Conservation (phyloP, 2,797 vertebrate species). For the Kryptolebias ocellatus region DNA sequence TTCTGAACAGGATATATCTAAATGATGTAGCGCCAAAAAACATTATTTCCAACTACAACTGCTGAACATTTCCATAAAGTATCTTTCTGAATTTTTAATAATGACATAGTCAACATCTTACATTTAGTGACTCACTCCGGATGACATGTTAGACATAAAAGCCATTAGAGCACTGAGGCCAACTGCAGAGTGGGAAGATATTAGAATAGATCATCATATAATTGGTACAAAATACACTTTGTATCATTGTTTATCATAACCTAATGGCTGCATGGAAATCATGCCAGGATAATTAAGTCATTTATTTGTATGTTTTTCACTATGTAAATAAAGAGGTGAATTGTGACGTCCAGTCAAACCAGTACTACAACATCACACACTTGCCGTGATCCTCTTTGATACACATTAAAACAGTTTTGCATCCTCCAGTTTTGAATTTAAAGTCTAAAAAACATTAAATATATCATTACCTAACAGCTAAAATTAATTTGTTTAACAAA, state of each 20-base stretch:
- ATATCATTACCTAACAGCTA: conserved; percentile 54
- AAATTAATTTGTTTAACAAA: conserved; percentile 70
- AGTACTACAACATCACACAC: no score
- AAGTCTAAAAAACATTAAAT: conserved; percentile 42
- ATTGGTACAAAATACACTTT: not conserved
- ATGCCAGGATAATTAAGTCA: not conserved
- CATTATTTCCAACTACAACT: not conserved
- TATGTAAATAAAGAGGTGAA: not conserved
- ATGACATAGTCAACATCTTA: not conserved
- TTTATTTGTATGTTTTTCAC: not conserved
- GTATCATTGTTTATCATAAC: not conserved
- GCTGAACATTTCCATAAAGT: not conserved
- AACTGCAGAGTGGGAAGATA: not conserved
- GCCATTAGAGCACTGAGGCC: not conserved
- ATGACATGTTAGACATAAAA: not conserved
- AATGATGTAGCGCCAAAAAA: not conserved
- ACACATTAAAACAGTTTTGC: not conserved
- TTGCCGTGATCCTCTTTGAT: not conserved
- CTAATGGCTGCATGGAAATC: not conserved
- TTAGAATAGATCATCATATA: not conserved
- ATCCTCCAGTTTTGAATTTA: conserved; percentile 15
- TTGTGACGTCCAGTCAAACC: not conserved
- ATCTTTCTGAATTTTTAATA: not conserved
- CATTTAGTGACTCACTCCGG: conserved; percentile 1
- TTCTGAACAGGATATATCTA: not conserved